Percentiles rank a stretch among this genome's conserved stretches.
Conservation (phyloP, 2,113 vertebrate genomes). For the Tupaia tana region DNA sequence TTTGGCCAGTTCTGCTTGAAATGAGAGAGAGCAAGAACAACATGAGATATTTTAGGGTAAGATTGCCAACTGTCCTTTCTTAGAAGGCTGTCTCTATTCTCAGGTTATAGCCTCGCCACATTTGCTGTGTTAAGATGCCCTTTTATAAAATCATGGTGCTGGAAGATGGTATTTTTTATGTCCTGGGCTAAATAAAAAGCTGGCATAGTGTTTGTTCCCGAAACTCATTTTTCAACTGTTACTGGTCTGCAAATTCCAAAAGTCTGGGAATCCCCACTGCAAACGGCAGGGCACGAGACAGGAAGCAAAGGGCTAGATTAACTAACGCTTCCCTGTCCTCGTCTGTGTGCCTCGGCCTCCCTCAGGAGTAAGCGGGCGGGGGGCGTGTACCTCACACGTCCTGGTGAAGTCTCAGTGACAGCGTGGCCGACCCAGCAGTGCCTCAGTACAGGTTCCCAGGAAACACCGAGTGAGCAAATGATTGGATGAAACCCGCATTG, state of each 20-base stretch:
- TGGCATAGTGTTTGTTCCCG: constrained; percentile 66
- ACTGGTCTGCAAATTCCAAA: constrained; percentile 52
- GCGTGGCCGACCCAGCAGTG: neutral
- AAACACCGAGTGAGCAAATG: neutral
- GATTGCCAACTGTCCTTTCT: constrained; percentile 62
- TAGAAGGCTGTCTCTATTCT: constrained; percentile 70
- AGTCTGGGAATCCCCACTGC: constrained; percentile 26
- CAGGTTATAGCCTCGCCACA: constrained; percentile 45
- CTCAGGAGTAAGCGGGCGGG: neutral
- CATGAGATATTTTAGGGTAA: constrained; percentile 45
- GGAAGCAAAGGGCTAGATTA: neutral
- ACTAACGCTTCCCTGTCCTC: neutral
- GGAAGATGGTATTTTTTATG: constrained; percentile 52
- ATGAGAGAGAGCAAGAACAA: neutral
- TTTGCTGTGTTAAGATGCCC: constrained; percentile 65
- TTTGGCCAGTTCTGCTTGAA: constrained; percentile 41
- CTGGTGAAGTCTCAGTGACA: neutral
- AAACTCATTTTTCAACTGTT: constrained; percentile 61
- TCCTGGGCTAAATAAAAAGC: constrained; percentile 68
- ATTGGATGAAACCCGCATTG: neutral
- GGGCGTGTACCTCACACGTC: neutral
- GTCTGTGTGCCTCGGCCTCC: neutral
- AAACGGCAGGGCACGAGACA: neutral
- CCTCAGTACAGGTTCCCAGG: neutral
- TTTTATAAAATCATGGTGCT: constrained; percentile 70